phyloP scores from a whole-genome alignment of 2,888 invertebrate species.

The Apotomis capreana region DNA sequence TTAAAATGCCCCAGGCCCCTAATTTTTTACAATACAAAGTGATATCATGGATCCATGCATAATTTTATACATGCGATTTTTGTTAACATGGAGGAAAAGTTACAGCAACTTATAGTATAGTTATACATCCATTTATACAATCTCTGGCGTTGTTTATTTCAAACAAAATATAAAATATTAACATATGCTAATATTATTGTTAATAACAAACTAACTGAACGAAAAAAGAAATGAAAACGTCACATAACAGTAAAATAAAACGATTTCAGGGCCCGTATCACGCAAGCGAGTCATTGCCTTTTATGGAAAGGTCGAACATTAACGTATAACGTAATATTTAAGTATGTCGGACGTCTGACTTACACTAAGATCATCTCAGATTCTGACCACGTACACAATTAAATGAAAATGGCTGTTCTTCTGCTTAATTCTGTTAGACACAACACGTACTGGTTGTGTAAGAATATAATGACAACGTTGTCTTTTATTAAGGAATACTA shows the following conservation, averaged over 20 bases:
- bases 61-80: too few species aligned
- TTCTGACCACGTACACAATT: constrained; percentile 24
- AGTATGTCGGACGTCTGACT: constrained; percentile 42
- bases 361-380: constrained; percentile 11
- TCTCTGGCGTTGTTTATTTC: neutral
- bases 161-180: constrained; percentile 1
- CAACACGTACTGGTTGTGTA: neutral
- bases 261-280: constrained; percentile 67
- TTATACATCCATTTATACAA: too few species aligned
- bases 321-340: constrained; percentile 62
- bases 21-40: too few species aligned
- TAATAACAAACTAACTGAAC: constrained; percentile 51
- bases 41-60: too few species aligned
- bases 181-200: constrained; percentile 40
- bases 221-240: constrained; percentile 57
- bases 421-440: constrained; percentile 6
- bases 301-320: constrained; percentile 68
- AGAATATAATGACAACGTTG: neutral
- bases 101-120: too few species aligned
- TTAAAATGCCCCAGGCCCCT: too few species aligned
- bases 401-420: constrained; percentile 18
- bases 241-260: constrained; percentile 73
- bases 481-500: too few species aligned
- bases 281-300: constrained; percentile 66
- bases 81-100: too few species aligned